Evolutionary conservation across 2,888 invertebrate species (phyloP).

Genomic region (Dermolepida albohirtum): DNA sequence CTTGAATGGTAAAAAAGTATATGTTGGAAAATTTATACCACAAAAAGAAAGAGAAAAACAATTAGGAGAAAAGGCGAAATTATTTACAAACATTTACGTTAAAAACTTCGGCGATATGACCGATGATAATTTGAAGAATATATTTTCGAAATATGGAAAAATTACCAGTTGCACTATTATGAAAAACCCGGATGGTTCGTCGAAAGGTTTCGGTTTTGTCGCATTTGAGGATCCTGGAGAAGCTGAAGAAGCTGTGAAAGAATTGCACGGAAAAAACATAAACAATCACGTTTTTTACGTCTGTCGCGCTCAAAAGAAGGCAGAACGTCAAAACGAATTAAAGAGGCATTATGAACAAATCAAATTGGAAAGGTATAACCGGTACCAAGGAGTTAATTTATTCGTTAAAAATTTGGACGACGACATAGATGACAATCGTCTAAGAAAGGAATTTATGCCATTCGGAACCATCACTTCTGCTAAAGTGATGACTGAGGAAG

Average conservation of each 20-base stretch:
- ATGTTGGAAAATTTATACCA: slow-evolving; percentile 97
- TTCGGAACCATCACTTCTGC: slow-evolving; percentile 79
- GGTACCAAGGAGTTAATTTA: slow-evolving; percentile 75
- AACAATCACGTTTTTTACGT: slow-evolving; percentile 87
- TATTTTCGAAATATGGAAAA: slow-evolving; percentile 92
- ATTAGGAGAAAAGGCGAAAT: slow-evolving; percentile 93
- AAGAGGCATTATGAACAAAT: slow-evolving; percentile 95
- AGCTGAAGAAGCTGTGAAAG: slow-evolving; percentile 92
- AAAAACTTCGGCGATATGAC: slow-evolving; percentile 97
- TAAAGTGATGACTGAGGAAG: slow-evolving; percentile 73
- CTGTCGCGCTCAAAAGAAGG: slow-evolving; percentile 98
- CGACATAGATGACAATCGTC: slow-evolving; percentile 74
- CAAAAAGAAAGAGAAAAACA: slow-evolving; percentile 97
- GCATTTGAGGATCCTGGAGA: slow-evolving; percentile 96
- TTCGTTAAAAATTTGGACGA: slow-evolving; percentile 82
- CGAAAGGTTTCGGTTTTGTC: slow-evolving; percentile 99
- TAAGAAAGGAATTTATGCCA: slow-evolving; percentile 73
- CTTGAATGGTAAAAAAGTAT: slow-evolving; percentile 97
- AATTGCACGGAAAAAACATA: slow-evolving; percentile 89
- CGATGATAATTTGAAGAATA: slow-evolving; percentile 87
- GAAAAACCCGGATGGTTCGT: slow-evolving; percentile 89
- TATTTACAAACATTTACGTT: slow-evolving; percentile 97
- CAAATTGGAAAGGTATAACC: slow-evolving; percentile 88
- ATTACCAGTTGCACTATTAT: slow-evolving; percentile 94
- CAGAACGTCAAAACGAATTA: slow-evolving; percentile 95